Evolutionary conservation across 1,140 invertebrate genomes (phyloP), one percentile per base, ranked within the genome.

Genomic region (Kradibia gibbosae): DNA sequence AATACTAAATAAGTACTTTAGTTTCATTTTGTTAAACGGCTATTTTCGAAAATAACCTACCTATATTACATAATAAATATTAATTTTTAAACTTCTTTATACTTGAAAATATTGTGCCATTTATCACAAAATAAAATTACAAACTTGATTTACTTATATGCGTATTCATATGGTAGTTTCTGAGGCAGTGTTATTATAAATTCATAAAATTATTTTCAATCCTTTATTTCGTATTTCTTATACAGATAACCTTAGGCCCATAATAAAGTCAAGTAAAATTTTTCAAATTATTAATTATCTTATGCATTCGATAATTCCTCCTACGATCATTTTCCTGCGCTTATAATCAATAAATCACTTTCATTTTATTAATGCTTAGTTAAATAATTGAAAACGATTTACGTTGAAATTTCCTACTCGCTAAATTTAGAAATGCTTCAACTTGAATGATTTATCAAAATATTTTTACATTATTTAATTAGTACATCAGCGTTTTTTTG

Each of bases 1-100:
- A 28, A 45, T 71, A 45, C 70, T 71, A 71, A 71, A 71, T 45
- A 36, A 20, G 17, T 22, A 28, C 20, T 55, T 74, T 73, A 73
- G 42, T 42, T 72, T 72, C 42, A 72, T 72, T 72, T 50, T 72
- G 50, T 31, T 72, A 31, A 72, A 31, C 25, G 42, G 25, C 22
- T 20, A 7, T 28, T 15, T 28, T 72, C 25, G 25, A 11, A 15
- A 70, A 62, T 20, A 31, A 20, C 25, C 28, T 34, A 17, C 1
- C 25, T 62, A 34, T 34, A 34, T 62, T 34, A 34, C 28, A 31
- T 17, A 62, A 62, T 62, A 17, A 62, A 34, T 62, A 34, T n/a
- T 0, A 60, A 34, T 62, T 62, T 31, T 34, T 34, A 28, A 28
- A n/a, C 55, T 60, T 28, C 55, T n/a, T 28, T 4, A 7, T 3